These are phyloP conservation scores for Leptinotarsa haldemani DNA, from an alignment of 2,888 invertebrate species.

Conservation along the genomic window DNA sequence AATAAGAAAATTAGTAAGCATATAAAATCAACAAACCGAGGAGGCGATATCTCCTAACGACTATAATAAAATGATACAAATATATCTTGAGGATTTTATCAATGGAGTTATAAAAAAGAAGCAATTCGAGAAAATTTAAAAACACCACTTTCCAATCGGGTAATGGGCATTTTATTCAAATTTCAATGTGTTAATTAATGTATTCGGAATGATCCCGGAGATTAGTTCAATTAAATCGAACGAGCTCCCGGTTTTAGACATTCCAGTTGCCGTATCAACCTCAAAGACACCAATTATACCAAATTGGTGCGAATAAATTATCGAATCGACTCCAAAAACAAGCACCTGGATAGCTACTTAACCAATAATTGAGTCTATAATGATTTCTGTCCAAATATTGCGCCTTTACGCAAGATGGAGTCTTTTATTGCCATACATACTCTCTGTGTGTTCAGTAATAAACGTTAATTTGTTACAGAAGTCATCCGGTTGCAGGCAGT, in stretches of 20 bases:
- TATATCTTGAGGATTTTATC: constrained; percentile 51
- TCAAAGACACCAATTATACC: constrained; percentile 63
- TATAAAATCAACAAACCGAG: constrained; percentile 48
- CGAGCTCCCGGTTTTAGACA: constrained; percentile 65
- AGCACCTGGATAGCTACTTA: constrained; percentile 57
- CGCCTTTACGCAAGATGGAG: constrained; percentile 18
- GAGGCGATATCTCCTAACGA: constrained; percentile 45
- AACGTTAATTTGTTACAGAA: constrained; percentile 24
- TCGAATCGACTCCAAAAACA: constrained; percentile 58
- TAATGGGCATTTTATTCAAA: constrained; percentile 67
- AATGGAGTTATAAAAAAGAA: constrained; percentile 52
- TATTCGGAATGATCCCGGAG: constrained; percentile 60
- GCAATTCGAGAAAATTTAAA: constrained; percentile 53
- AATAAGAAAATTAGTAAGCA: constrained; percentile 53
- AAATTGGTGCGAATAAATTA: constrained; percentile 64
- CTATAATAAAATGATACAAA: constrained; percentile 52
- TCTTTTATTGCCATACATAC: constrained; percentile 22
- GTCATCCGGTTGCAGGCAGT: constrained; percentile 9
- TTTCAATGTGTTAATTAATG: constrained; percentile 66
- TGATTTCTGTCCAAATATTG: constrained; percentile 22
- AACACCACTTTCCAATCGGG: constrained; percentile 63
- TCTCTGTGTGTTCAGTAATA: constrained; percentile 20
- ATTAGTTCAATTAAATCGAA: constrained; percentile 64
- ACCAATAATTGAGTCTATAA: constrained; percentile 49
- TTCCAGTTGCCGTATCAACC: constrained; percentile 59